These are phyloP conservation scores for Polypedilum vanderplanki DNA, from an alignment of 1,140 invertebrate genomes.

Conservation along the genomic window DNA sequence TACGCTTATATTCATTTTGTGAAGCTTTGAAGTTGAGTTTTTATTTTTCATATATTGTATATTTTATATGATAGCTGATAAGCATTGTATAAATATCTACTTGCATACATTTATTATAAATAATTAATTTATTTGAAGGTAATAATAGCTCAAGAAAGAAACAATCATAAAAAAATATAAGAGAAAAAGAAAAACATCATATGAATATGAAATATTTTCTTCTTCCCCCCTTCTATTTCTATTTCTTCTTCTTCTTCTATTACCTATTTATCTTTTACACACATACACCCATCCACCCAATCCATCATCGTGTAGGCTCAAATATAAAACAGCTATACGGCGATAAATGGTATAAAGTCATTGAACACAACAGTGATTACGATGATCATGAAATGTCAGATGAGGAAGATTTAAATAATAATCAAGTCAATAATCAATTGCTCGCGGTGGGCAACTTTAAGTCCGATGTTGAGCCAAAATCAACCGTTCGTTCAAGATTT, in stretches of 20 bases:
- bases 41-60: background rate
- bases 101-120: background rate
- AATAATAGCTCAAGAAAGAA: no score
- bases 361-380: background rate
- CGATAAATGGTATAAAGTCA: conserved; percentile 7
- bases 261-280: background rate
- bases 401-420: conserved; percentile 22
- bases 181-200: background rate
- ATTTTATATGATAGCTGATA: background rate
- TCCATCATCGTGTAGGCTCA: background rate
- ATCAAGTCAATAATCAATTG: conserved; percentile 13
- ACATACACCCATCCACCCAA: background rate
- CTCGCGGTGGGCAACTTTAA: background rate
- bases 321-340: conserved; percentile 2
- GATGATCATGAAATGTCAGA: conserved; percentile 11
- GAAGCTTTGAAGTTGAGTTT: conserved; percentile 5
- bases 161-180: background rate
- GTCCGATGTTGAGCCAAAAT: background rate
- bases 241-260: background rate
- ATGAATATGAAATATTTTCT: background rate
- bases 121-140: background rate
- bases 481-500: background rate
- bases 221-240: background rate
- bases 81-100: background rate
- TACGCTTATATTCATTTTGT: background rate